Evolutionary conservation across 2,113 vertebrate genomes (phyloP).

Genomic region (Syngnathus typhle): DNA sequence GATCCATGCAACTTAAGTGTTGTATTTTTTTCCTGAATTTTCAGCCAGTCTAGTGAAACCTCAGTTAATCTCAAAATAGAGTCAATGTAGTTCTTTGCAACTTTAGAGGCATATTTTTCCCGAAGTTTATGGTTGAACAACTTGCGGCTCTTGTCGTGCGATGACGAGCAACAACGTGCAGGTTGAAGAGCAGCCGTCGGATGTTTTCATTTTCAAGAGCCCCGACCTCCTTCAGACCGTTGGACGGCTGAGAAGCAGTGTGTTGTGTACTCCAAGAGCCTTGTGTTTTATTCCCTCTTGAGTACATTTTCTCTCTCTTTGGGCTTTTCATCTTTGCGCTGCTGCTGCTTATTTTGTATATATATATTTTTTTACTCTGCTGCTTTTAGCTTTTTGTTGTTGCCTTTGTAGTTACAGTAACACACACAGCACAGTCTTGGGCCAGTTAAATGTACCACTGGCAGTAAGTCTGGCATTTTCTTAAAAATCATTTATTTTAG

Average conservation of each 20-base stretch:
- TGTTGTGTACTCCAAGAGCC: slow-evolving; percentile 24
- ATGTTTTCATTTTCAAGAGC: slow-evolving; percentile 26
- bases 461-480: too few relatives aligned
- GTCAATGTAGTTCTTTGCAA: not conserved
- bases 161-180: not conserved
- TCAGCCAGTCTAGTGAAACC: not conserved
- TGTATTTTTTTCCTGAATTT: too few relatives aligned
- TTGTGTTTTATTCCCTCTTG: slow-evolving; percentile 40
- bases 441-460: not conserved
- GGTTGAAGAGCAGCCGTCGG: slow-evolving; percentile 8
- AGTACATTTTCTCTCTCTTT: not conserved
- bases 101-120: not conserved
- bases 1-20: too few relatives aligned
- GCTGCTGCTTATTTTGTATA: not conserved
- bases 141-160: slow-evolving; percentile 3
- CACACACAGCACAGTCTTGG: not conserved
- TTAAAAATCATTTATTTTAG: too few relatives aligned
- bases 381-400: slow-evolving; percentile 11
- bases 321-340: slow-evolving; percentile 21
- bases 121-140: not conserved
- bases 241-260: slow-evolving; percentile 41
- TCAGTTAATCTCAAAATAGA: not conserved
- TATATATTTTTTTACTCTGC: slow-evolving; percentile 13
- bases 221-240: slow-evolving; percentile 35
- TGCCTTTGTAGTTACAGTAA: slow-evolving; percentile 15